Evolutionary conservation across 2,888 invertebrate species (phyloP).

Genomic region (Oscheius myriophilus): DNA sequence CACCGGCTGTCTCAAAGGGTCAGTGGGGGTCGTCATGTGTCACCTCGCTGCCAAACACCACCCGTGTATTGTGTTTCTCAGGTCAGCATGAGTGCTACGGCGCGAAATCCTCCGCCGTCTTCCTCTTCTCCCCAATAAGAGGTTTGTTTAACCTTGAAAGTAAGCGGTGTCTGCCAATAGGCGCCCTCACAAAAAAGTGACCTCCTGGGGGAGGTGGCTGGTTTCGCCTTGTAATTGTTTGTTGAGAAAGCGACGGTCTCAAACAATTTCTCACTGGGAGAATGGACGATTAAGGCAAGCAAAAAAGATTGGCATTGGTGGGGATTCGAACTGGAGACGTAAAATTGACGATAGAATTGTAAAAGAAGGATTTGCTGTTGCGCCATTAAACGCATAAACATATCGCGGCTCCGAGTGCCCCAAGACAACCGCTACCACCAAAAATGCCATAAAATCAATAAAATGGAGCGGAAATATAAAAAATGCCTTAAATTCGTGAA

Average conservation of each 20-base stretch:
- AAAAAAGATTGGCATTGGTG: not conserved
- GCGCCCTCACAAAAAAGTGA: conserved; percentile 20
- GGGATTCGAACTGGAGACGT: not conserved
- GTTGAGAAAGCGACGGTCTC: not conserved
- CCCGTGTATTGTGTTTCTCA: conserved; percentile 2
- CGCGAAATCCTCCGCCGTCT: not conserved
- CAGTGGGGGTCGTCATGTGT: not conserved
- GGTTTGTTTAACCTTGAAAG: conserved; percentile 28
- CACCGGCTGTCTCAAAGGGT: not conserved
- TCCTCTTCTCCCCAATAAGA: not conserved
- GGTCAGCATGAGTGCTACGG: not conserved
- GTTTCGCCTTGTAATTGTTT: not conserved
- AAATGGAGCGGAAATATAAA: no score
- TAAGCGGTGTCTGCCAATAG: conserved; percentile 20
- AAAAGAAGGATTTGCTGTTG: no score
- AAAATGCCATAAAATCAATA: no score
- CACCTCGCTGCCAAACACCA: conserved; percentile 1
- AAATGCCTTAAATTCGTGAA: no score
- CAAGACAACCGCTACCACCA: no score
- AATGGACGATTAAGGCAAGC: not conserved
- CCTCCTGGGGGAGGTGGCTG: conserved; percentile 3
- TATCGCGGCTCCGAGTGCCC: no score
- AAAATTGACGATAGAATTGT: not conserved
- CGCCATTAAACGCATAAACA: no score
- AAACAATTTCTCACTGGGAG: not conserved